These are phyloP conservation scores for Chionodraco myersi DNA, from an alignment of 2,113 vertebrate genomes.

Conservation along the genomic window DNA sequence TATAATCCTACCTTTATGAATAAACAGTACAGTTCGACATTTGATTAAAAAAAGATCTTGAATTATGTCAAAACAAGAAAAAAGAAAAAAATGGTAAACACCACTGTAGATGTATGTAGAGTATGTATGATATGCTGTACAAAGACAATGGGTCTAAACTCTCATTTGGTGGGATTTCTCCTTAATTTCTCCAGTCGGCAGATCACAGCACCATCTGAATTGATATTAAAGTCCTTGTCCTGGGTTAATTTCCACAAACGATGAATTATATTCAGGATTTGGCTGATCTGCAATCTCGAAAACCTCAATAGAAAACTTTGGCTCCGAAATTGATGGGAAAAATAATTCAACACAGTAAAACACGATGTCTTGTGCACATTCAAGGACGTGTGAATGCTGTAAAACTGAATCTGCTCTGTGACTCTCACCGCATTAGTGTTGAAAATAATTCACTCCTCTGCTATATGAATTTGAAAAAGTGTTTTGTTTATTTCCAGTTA, in stretches of 20 bases:
- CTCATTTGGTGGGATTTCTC: not conserved
- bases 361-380: not conserved
- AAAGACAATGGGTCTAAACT: not conserved
- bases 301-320: not conserved
- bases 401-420: conserved; percentile 13
- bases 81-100: not conserved
- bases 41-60: not conserved
- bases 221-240: not conserved
- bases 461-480: conserved; percentile 34
- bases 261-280: not conserved
- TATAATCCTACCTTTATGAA: too few species aligned
- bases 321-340: not conserved
- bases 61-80: not conserved
- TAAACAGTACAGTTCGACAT: too few species aligned
- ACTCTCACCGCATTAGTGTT: conserved; percentile 26
- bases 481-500: conserved; percentile 52
- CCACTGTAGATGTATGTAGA: not conserved
- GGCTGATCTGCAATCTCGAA: conserved; percentile 7
- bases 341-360: conserved; percentile 1
- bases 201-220: not conserved
- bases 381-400: conserved; percentile 9
- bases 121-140: not conserved
- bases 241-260: not conserved
- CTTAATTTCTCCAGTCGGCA: too few species aligned
- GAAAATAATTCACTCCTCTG: conserved; percentile 23